A percentile compares a stretch with the other conserved stretches of the same genome.
Evolutionary conservation across 2,888 invertebrate species (phyloP).

Genomic region (Micropterix aruncella): DNA sequence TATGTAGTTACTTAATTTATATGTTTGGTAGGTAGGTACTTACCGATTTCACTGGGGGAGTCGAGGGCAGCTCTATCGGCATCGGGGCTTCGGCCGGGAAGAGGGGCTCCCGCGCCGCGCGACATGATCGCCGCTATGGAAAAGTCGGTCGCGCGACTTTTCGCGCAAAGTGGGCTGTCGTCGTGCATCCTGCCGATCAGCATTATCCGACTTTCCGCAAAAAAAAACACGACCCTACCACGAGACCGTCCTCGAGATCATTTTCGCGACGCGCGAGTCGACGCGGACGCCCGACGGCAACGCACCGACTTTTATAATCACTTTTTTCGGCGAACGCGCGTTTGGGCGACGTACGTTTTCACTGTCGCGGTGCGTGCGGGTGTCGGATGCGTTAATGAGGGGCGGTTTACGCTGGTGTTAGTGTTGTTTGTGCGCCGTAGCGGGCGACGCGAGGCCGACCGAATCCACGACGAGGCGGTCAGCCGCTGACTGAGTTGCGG

Average conservation of each 20-base stretch:
- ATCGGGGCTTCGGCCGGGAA: conserved; percentile 26
- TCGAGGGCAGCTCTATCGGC: conserved; percentile 9
- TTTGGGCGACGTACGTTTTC: background rate
- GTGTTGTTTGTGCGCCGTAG: too few species aligned
- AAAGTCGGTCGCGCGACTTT: conserved; percentile 71
- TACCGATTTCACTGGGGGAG: conserved; percentile 7
- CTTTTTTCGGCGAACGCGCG: background rate
- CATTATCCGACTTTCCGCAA: conserved; percentile 27
- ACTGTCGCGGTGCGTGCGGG: background rate
- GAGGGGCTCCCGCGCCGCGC: conserved; percentile 27
- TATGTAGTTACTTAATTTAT: too few species aligned
- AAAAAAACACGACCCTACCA: conserved; percentile 27
- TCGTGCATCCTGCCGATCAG: conserved; percentile 22
- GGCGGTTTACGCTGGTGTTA: background rate
- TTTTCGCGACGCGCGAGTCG: background rate
- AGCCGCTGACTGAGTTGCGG: conserved; percentile 13
- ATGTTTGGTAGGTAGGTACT: background rate
- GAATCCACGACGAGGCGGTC: conserved; percentile 11
- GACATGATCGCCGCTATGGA: conserved; percentile 95
- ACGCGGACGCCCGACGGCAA: background rate
- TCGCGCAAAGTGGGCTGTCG: conserved; percentile 22
- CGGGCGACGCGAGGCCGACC: conserved; percentile 8
- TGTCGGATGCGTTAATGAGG: background rate
- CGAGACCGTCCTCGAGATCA: conserved; percentile 29
- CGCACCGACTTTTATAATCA: background rate